A percentile compares a stretch with the other conserved stretches of the same genome.
These are phyloP conservation scores for Saguinus imperator DNA, from an alignment of 2,113 vertebrate species.

Conservation along the genomic window DNA sequence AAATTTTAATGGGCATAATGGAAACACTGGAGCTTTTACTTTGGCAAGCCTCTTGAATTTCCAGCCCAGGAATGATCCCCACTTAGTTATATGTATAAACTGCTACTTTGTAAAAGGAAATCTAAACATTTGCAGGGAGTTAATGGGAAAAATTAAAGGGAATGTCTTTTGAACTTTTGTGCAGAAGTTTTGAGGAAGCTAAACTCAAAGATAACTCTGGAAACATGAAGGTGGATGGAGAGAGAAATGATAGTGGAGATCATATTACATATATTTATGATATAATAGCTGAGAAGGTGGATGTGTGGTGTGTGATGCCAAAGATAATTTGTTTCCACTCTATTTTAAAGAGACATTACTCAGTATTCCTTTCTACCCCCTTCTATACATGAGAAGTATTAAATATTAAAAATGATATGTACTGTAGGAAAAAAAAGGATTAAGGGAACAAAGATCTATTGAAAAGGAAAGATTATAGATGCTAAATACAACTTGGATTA, in stretches of 20 bases:
- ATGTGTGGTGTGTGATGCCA: neutral
- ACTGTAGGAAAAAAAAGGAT: neutral
- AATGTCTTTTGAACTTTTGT: neutral
- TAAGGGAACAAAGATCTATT: neutral
- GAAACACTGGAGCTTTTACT: neutral
- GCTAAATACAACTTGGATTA: constrained; percentile 10
- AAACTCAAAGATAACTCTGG: constrained; percentile 9
- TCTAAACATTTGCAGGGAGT: neutral
- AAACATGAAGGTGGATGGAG: neutral
- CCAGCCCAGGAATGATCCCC: neutral
- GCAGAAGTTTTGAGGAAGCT: neutral
- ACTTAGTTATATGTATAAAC: neutral
- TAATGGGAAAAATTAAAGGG: constrained; percentile 5
- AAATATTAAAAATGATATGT: constrained; percentile 13
- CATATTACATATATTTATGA: neutral
- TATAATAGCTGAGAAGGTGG: neutral
- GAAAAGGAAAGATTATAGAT: constrained; percentile 7
- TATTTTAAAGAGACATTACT: neutral
- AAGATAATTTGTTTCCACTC: neutral
- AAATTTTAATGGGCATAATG: neutral
- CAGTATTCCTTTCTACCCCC: neutral
- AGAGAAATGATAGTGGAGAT: neutral
- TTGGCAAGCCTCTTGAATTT: neutral
- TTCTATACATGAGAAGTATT: neutral
- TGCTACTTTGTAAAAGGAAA: neutral